phyloP scores from a whole-genome alignment of 1,140 invertebrate genomes.

The Sycobia sp. region DNA sequence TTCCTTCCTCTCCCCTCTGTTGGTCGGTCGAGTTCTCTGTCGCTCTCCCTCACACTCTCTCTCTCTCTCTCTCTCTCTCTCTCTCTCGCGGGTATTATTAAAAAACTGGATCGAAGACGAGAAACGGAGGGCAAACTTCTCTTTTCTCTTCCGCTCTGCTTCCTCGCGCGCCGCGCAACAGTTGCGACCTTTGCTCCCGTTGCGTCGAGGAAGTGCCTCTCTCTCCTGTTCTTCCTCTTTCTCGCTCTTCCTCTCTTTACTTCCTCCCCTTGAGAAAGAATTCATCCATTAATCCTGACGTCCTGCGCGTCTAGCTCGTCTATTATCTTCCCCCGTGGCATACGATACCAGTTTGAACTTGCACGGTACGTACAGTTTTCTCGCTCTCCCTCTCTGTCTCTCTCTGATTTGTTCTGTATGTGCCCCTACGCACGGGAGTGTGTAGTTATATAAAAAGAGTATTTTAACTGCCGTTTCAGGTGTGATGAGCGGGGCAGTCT shows the following conservation, averaged over 20 bases:
- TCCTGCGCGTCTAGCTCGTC: background rate
- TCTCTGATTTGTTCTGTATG: too few relatives aligned
- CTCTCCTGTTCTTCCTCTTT: background rate
- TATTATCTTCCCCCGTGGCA: slow-evolving; percentile 9
- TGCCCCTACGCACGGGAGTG: background rate
- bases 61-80: background rate
- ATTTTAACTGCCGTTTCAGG: background rate
- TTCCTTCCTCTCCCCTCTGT: background rate
- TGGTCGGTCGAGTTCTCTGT: background rate
- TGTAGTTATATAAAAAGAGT: slow-evolving; percentile 18
- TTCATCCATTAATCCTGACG: slow-evolving; percentile 16
- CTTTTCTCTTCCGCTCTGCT: slow-evolving; percentile 24
- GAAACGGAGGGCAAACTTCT: too few relatives aligned
- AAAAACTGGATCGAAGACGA: slow-evolving; percentile 35
- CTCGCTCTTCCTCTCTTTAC: background rate
- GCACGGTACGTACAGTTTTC: background rate
- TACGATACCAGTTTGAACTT: slow-evolving; percentile 22
- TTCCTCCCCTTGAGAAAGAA: slow-evolving; percentile 12
- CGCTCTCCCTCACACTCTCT: background rate
- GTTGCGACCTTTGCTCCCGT: slow-evolving; percentile 18
- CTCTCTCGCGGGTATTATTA: too few relatives aligned
- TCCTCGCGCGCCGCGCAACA: slow-evolving; percentile 7
- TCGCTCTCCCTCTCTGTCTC: background rate
- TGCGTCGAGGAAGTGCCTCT: slow-evolving; percentile 10
- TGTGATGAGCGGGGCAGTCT: too few relatives aligned